A percentile compares a stretch with the other conserved stretches of the same genome.
Evolutionary conservation across 2,888 invertebrate genomes (phyloP).

Genomic region (Lacanobia oleracea): DNA sequence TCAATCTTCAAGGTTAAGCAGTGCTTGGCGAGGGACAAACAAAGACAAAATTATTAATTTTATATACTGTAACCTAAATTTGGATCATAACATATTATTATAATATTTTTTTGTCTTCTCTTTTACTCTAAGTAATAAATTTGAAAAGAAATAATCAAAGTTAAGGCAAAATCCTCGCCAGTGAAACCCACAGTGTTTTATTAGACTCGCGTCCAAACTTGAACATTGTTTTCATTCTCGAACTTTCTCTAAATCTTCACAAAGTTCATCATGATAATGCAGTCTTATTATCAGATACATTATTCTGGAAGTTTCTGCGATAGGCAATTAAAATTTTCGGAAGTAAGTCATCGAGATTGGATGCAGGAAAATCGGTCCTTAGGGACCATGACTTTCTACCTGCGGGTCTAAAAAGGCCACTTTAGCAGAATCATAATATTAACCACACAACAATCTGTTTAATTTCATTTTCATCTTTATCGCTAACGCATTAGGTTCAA

Average conservation of each 20-base stretch:
- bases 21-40: not conserved
- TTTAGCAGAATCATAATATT: no score
- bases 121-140: not conserved
- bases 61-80: no score
- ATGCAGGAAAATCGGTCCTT: not conserved
- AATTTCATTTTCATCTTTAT: no score
- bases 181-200: slow-evolving; percentile 31
- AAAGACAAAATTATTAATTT: no score
- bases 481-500: no score
- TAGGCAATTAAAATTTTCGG: slow-evolving; percentile 32
- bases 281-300: slow-evolving; percentile 56
- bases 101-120: no score
- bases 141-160: not conserved
- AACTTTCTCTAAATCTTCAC: slow-evolving; percentile 61
- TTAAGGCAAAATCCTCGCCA: not conserved
- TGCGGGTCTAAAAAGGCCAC: no score
- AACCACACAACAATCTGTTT: no score
- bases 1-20: not conserved
- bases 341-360: slow-evolving; percentile 31
- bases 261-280: slow-evolving; percentile 64
- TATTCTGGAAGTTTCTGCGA: slow-evolving; percentile 42
- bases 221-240: slow-evolving; percentile 42
- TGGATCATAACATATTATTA: no score
- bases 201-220: slow-evolving; percentile 43
- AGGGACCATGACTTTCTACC: not conserved